phyloP scores from a whole-genome alignment of 2,888 invertebrate genomes.

The Achlya flavicornis region DNA sequence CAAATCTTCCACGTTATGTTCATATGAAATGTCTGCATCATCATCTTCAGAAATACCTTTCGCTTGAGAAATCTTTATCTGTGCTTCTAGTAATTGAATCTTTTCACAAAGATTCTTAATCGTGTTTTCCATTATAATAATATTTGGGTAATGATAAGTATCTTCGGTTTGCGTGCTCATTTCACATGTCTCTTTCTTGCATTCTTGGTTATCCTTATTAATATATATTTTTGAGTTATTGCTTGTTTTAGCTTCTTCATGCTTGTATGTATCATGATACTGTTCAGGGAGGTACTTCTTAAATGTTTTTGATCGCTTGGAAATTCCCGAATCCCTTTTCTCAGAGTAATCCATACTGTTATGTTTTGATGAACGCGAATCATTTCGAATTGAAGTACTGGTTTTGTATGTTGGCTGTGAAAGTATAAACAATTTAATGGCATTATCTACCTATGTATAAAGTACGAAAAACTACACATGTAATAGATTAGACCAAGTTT shows the following conservation, averaged over 20 bases:
- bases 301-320: slow-evolving; percentile 24
- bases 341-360: neutral
- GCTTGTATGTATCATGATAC: slow-evolving; percentile 15
- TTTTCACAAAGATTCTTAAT: slow-evolving; percentile 41
- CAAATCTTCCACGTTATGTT: neutral
- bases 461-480: neutral
- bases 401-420: neutral
- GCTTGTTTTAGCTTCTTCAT: neutral
- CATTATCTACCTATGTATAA: neutral
- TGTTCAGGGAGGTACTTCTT: slow-evolving; percentile 21
- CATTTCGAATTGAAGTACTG: neutral
- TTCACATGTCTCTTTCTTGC: slow-evolving; percentile 26
- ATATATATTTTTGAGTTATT: neutral
- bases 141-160: slow-evolving; percentile 36
- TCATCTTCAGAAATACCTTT: slow-evolving; percentile 21
- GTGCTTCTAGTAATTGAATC: slow-evolving; percentile 41
- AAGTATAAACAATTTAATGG: neutral
- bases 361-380: neutral
- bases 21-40: slow-evolving; percentile 13
- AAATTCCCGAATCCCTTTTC: neutral
- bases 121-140: slow-evolving; percentile 44
- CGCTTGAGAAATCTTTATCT: slow-evolving; percentile 30
- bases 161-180: slow-evolving; percentile 49
- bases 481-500: neutral
- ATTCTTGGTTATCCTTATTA: neutral